Evolutionary conservation across 2,113 vertebrate genomes (phyloP), one percentile per base, ranked within the genome.

Genomic region (Gopherus flavomarginatus): DNA sequence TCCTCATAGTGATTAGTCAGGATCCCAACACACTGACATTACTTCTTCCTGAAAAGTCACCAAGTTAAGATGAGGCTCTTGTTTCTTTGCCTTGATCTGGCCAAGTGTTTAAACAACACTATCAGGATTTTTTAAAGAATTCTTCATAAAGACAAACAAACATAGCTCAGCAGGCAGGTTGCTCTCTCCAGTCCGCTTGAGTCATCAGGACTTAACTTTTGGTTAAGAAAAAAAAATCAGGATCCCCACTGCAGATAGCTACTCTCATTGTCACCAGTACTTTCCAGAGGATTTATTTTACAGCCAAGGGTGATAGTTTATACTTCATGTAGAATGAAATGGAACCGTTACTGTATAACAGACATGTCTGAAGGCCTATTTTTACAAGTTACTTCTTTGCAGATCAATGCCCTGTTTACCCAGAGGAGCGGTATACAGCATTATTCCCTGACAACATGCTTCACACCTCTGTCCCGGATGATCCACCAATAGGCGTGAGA

Each of bases 31-130:
- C 53, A 8, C 11, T 21, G 4, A 78, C 1, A 1, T 54, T 26
- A 69, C 17, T 13, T 24, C 38, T 42, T 26, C n/a, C 69, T 47
- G 2, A 11, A 4, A 42, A 89, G 1, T 2, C 10, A 2, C 0
- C 0, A 9, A 10, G 0, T 10, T 0, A 44, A 27, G 31, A 56
- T 50, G 87, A 1, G 1, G 1, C 44, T 62, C 49, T 10, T 1
- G 29, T 3, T 52, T n/a, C 3, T 49, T 85, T 10, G 5, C 47
- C 78, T 26, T 57, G 44, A 38, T 38, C 72, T 47, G 26, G 52
- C 7, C 84, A 49, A 79, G 27, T 27, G 44, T 5, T 6, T 21
- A 79, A 91, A 89, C 3, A 42, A 3, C 81, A 17, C 57, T 0
- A 79, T 5, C 3, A 17, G 7, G 0, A 1, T 22, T 38, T 92